Percentiles rank a stretch among this genome's conserved stretches.
phyloP scores from a whole-genome alignment of 2,888 invertebrate species.

The Chymomyza procnemis region DNA sequence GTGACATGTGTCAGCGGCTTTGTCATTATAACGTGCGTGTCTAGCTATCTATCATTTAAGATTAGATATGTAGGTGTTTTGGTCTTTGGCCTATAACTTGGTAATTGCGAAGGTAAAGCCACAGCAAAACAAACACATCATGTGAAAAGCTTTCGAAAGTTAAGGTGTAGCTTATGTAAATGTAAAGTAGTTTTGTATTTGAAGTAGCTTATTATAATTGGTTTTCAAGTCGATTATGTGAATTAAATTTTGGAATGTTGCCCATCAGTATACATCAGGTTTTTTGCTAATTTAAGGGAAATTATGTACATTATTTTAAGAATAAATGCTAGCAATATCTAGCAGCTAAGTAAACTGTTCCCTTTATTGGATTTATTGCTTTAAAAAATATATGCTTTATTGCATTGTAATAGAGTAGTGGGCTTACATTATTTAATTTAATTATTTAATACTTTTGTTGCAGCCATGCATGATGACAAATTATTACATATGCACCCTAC shows the following conservation, averaged over 20 bases:
- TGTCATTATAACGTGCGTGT: constrained; percentile 45
- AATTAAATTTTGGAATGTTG: neutral
- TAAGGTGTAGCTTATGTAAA: neutral
- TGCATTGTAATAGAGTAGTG: no score
- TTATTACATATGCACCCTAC: neutral
- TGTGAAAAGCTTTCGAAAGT: neutral
- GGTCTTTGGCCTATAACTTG: constrained; percentile 3
- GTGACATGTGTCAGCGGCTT: constrained; percentile 62
- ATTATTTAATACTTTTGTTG: neutral
- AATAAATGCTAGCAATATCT: no score
- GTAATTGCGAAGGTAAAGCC: neutral
- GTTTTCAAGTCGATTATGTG: neutral
- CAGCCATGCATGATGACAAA: neutral
- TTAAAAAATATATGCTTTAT: no score
- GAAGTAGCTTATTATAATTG: neutral
- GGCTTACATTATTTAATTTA: neutral
- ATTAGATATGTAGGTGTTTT: neutral
- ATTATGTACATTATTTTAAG: no score
- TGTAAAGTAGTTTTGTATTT: neutral
- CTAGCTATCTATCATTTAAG: neutral
- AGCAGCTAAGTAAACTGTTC: no score
- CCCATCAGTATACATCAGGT: no score
- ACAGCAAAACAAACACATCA: neutral
- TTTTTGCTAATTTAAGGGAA: no score
- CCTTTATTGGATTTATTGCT: no score